phyloP scores from a whole-genome alignment of 2,888 invertebrate genomes.

The Xestoiulus laeticollis region DNA sequence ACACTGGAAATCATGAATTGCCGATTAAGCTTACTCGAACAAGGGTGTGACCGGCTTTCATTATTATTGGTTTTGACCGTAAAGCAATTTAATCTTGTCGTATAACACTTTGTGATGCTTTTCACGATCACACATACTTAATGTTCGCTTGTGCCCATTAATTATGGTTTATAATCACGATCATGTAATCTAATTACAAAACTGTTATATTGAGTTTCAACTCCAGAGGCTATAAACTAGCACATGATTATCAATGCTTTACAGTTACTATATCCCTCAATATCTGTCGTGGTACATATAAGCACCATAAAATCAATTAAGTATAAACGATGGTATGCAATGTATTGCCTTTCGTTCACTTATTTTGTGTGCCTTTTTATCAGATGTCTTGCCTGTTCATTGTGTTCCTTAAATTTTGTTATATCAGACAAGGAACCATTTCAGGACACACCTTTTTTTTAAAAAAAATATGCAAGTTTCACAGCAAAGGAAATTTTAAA shows the following conservation, averaged over 20 bases:
- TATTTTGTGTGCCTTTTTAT: conserved; percentile 38
- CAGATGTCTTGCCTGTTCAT: neutral
- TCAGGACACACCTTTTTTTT: neutral
- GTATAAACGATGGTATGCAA: conserved; percentile 24
- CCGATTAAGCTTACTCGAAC: too few relatives aligned
- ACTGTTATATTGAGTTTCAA: neutral
- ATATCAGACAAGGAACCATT: neutral
- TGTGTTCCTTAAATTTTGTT: neutral
- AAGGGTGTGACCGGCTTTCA: neutral
- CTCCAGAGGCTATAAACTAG: neutral
- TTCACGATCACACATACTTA: neutral
- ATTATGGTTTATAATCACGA: conserved; percentile 2
- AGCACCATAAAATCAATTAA: conserved; percentile 1
- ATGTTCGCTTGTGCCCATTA: neutral
- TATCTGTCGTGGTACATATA: conserved; percentile 39
- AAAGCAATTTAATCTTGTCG: neutral
- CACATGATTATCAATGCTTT: conserved; percentile 1
- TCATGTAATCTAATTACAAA: neutral
- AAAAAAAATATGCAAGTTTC: neutral
- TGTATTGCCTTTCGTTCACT: neutral
- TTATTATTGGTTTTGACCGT: neutral
- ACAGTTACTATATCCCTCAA: neutral
- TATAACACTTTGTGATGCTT: conserved; percentile 7
- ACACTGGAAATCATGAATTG: neutral
- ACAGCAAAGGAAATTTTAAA: neutral